Percentiles rank a stretch among this genome's conserved stretches.
Conservation (phyloP, 2,113 vertebrate genomes). For the Nannobrachium achirus region DNA sequence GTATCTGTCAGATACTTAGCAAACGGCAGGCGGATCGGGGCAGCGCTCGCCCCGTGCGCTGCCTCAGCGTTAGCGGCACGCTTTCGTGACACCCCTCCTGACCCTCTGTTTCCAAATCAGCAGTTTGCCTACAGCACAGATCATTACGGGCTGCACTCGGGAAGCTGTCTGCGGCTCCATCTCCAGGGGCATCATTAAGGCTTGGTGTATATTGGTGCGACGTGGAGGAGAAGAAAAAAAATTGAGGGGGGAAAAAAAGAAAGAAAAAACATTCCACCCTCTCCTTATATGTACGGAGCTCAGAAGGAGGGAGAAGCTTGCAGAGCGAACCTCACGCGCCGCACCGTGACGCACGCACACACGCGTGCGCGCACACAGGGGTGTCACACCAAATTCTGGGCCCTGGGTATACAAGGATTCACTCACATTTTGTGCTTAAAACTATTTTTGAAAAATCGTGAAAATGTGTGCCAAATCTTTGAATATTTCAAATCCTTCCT, state of each 20-base stretch:
- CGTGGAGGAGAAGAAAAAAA: conserved; percentile 46
- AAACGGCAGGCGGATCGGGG: conserved; percentile 5
- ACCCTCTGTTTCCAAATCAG: conserved; percentile 77
- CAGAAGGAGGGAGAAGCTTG: conserved; percentile 44
- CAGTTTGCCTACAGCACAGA: conserved; percentile 72
- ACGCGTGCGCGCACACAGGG: too few species aligned
- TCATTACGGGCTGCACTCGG: conserved; percentile 69
- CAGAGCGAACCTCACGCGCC: conserved; percentile 39
- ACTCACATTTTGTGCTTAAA: too few species aligned
- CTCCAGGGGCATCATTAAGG: conserved; percentile 81
- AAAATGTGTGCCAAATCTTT: too few species aligned
- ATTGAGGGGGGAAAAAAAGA: neutral
- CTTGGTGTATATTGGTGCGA: conserved; percentile 43
- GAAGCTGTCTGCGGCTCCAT: conserved; percentile 64
- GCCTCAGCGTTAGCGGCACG: conserved; percentile 30
- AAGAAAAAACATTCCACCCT: neutral
- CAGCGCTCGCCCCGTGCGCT: neutral
- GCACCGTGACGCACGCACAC: too few species aligned
- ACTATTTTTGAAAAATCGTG: too few species aligned
- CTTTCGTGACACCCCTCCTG: conserved; percentile 47
- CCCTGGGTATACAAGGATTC: too few species aligned
- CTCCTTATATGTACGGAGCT: conserved; percentile 59
- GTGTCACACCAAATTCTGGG: too few species aligned
- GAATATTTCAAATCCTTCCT: too few species aligned
- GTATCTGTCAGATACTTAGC: conserved; percentile 64